Percentiles rank a stretch among this genome's conserved stretches.
Evolutionary conservation across 2,797 vertebrate genomes (phyloP).

Genomic region (Podarcis siculus): DNA sequence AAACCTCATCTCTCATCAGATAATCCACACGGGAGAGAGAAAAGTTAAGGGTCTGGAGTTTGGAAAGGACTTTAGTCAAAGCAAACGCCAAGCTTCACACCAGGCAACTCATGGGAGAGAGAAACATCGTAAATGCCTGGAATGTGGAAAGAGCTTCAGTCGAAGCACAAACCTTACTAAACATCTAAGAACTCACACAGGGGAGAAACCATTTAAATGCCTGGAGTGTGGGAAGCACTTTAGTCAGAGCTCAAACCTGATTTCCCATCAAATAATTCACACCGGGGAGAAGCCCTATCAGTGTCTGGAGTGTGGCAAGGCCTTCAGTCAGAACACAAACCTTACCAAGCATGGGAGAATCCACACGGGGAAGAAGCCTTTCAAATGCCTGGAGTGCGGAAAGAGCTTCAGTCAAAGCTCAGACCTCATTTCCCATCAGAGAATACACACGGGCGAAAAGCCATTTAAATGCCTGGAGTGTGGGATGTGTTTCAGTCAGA

Average conservation of each 20-base stretch:
- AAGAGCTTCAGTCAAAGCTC: not conserved
- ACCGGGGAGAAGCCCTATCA: not conserved
- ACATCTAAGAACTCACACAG: not conserved
- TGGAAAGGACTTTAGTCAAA: not conserved
- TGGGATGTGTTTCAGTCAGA: not conserved
- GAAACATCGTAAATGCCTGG: too few relatives aligned
- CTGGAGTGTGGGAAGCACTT: not conserved
- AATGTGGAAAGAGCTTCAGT: not conserved
- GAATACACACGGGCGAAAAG: not conserved
- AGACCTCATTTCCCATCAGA: not conserved
- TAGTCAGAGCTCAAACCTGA: not conserved
- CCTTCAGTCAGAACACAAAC: not conserved
- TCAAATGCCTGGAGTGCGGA: not conserved
- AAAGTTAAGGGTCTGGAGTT: not conserved
- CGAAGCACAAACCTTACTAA: not conserved
- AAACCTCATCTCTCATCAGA: not conserved
- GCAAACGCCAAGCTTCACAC: not conserved
- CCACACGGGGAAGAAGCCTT: not conserved
- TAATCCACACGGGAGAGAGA: not conserved
- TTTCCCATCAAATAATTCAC: not conserved
- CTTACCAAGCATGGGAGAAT: not conserved
- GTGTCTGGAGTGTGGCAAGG: not conserved
- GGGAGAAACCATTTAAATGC: not conserved
- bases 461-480: not conserved
- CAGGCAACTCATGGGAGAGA: too few relatives aligned